These are phyloP conservation scores for Caenorhabditis latens DNA, from an alignment of 1,140 invertebrate species.

Conservation along the genomic window DNA sequence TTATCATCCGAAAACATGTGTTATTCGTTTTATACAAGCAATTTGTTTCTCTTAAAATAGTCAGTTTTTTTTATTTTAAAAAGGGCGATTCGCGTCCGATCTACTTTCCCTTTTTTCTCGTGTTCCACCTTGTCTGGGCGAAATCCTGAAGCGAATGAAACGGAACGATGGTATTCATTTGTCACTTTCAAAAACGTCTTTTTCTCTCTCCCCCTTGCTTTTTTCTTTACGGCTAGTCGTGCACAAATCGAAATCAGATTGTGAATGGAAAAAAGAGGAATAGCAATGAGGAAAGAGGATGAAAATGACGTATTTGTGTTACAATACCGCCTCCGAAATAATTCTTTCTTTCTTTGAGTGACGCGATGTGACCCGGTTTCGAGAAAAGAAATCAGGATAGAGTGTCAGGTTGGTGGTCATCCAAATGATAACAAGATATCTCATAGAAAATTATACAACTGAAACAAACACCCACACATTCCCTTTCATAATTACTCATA, in stretches of 20 bases:
- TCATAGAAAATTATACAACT: neutral
- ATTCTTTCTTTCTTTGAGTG: neutral
- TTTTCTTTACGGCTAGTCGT: conserved; percentile 42
- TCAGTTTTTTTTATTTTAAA: neutral
- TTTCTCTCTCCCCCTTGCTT: neutral
- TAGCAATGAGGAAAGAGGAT: neutral
- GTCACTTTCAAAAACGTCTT: conserved; percentile 35
- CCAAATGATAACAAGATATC: neutral
- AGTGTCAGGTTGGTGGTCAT: neutral
- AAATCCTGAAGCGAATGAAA: conserved; percentile 36
- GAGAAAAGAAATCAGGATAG: conserved; percentile 20
- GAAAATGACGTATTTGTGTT: conserved; percentile 9
- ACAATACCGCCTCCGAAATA: conserved; percentile 4
- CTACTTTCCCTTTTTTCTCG: conserved; percentile 34
- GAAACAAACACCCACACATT: neutral
- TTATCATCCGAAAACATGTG: neutral
- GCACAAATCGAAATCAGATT: conserved; percentile 48
- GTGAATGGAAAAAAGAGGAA: conserved; percentile 6
- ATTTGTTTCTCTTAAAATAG: neutral
- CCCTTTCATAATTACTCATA: too few species aligned
- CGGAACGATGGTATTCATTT: conserved; percentile 41
- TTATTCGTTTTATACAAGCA: neutral
- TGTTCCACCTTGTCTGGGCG: conserved; percentile 4
- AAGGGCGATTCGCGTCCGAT: conserved; percentile 33
- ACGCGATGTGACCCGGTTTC: conserved; percentile 40